Percentiles rank a stretch among this genome's conserved stretches.
phyloP scores from a whole-genome alignment of 2,797 vertebrate species.

The Molossus molossus region DNA sequence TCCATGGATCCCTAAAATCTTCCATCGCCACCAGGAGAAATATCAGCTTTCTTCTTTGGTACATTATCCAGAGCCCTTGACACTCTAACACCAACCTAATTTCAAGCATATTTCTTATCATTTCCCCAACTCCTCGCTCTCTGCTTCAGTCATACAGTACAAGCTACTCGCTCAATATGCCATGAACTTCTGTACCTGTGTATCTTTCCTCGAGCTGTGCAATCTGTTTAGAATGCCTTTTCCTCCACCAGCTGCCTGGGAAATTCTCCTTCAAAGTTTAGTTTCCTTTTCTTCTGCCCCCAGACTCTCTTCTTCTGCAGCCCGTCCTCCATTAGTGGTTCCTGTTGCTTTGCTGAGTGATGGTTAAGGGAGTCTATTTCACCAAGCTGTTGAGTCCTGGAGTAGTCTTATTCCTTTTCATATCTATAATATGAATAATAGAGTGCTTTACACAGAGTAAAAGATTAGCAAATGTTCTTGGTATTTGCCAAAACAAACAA shows the following conservation, averaged over 20 bases:
- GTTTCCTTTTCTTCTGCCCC: not conserved
- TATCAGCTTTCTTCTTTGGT: not conserved
- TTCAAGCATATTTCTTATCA: not conserved
- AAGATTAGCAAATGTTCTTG: not conserved
- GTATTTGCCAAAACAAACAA: not conserved
- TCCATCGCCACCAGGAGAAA: not conserved
- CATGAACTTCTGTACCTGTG: not conserved
- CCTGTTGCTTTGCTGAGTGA: not conserved
- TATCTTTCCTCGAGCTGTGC: not conserved
- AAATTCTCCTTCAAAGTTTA: not conserved
- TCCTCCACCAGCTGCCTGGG: not conserved
- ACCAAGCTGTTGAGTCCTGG: not conserved
- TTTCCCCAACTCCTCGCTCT: not conserved
- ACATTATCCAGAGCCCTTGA: not conserved
- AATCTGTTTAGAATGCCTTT: not conserved
- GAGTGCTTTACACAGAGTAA: not conserved
- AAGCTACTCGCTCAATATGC: not conserved
- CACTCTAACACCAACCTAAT: not conserved
- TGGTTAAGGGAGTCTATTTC: not conserved
- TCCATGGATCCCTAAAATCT: not conserved
- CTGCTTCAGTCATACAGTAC: not conserved
- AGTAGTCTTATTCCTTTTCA: not conserved
- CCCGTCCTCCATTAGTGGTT: not conserved
- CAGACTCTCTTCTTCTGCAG: not conserved
- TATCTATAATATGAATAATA: not conserved